Conservation (phyloP, 2,113 vertebrate species). For the Chamaea fasciata region DNA sequence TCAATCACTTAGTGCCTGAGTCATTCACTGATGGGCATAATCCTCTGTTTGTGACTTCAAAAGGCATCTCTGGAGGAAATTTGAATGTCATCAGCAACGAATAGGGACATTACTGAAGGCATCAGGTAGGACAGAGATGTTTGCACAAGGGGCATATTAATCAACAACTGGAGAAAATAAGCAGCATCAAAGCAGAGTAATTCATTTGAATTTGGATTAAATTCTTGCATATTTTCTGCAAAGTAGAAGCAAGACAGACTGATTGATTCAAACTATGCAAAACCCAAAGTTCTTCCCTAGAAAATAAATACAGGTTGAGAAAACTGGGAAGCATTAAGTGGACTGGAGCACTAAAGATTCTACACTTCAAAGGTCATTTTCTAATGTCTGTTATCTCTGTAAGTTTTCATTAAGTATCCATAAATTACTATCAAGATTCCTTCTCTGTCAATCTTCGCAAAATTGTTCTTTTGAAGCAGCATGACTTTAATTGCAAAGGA, state of each 20-base stretch:
- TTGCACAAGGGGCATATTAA: neutral
- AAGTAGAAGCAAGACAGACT: neutral
- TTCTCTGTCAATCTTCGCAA: neutral
- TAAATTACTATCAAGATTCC: neutral
- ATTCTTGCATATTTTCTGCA: neutral
- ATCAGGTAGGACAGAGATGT: conserved; percentile 9
- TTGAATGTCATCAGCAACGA: conserved; percentile 21
- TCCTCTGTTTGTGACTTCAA: conserved; percentile 38
- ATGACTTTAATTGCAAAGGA: neutral
- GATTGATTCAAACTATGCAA: neutral
- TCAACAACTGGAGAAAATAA: neutral
- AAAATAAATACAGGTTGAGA: neutral
- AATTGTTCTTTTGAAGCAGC: neutral
- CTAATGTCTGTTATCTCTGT: neutral
- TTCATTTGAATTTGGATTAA: conserved; percentile 3
- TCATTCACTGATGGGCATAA: conserved; percentile 41
- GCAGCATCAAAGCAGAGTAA: neutral
- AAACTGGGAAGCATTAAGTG: neutral
- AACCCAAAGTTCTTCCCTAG: neutral
- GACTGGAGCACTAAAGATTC: neutral
- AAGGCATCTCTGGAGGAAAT: conserved; percentile 47
- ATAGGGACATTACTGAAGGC: conserved; percentile 20
- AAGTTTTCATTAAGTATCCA: neutral
- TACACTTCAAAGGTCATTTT: neutral
- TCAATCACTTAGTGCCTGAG: conserved; percentile 47